These are phyloP conservation scores for Micoletzkya japonica DNA, from an alignment of 2,888 invertebrate genomes.

Conservation along the genomic window DNA sequence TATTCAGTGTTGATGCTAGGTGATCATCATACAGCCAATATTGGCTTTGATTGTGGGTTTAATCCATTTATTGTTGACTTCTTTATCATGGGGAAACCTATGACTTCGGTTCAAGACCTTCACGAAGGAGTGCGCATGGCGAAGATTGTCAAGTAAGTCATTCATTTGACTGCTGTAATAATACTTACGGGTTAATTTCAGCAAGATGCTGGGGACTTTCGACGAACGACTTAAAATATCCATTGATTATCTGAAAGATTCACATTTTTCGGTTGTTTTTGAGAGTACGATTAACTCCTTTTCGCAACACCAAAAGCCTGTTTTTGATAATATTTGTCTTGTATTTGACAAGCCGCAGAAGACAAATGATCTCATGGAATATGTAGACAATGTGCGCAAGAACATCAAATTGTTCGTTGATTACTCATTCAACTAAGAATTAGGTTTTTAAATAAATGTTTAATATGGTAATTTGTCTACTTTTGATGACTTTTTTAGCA, in stretches of 20 bases:
- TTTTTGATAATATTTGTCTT: slow-evolving; percentile 24
- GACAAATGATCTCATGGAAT: slow-evolving; percentile 33
- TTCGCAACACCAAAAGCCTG: slow-evolving; percentile 29
- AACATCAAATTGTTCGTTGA: slow-evolving; percentile 34
- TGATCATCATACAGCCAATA: background rate
- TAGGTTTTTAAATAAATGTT: slow-evolving; percentile 26
- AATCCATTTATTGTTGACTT: background rate
- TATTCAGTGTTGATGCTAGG: background rate
- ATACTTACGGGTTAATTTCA: slow-evolving; percentile 32
- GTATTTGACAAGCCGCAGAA: slow-evolving; percentile 30
- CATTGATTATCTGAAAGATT: slow-evolving; percentile 29
- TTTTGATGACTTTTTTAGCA: slow-evolving; percentile 22
- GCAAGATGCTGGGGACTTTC: slow-evolving; percentile 31
- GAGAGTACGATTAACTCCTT: slow-evolving; percentile 29
- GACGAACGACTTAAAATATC: slow-evolving; percentile 33
- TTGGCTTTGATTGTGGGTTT: background rate
- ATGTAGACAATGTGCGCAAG: slow-evolving; percentile 34
- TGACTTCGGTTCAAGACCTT: background rate
- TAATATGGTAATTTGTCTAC: slow-evolving; percentile 28
- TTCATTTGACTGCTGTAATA: background rate
- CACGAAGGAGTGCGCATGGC: background rate
- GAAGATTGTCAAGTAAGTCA: background rate
- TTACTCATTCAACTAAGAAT: slow-evolving; percentile 27
- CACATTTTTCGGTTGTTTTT: slow-evolving; percentile 32
- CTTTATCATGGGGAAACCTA: background rate